Evolutionary conservation across 2,888 invertebrate species (phyloP), one percentile per base, ranked within the genome.

Genomic region (Phalera bucephala): DNA sequence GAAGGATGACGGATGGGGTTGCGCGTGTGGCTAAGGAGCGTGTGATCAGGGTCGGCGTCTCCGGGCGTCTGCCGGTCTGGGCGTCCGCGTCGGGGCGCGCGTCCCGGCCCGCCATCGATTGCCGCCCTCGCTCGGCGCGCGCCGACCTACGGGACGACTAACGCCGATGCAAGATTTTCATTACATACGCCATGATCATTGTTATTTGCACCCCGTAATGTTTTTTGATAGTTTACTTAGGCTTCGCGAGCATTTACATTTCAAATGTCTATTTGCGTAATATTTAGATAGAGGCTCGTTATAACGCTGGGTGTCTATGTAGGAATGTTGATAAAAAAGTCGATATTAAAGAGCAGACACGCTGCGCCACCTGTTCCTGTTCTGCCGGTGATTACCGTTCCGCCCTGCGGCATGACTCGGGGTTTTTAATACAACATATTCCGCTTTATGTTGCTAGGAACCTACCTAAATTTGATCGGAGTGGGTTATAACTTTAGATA

Each of bases 1-100:
- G 85, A 74, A 72, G 79, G 78, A 72, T 78, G 79, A 74, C 72
- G 78, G 70, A 74, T 72, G 68, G 79, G 70, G 72, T 70, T 57
- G 72, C 64, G 73, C 76, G 75, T 58, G 71, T 64, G 65, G 58
- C 65, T 68, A 68, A 72, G 76, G 72, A 69, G 72, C 82, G 81
- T 83, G 77, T 69, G 75, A 52, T 66, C 79, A 62, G 91, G 62
- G 82, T 83, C 66, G 90, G 75, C 86, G 72, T 89, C 90, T 68
- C 85, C 83, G 81, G 91, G 88, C 91, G 91, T 91, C 91, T 91
- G 91, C 82, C 83, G 88, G 91, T 91, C 91, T 88, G 80, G 89
- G 87, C 90, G 27, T 13, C 14, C 27, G 27, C 27, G 91, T 91
- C 90, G 92, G 81, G 91, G 84, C 89, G 84, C 82, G 77, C 83